Conservation (phyloP, 2,797 vertebrate genomes). For the Hippopotamyrus pictus region DNA sequence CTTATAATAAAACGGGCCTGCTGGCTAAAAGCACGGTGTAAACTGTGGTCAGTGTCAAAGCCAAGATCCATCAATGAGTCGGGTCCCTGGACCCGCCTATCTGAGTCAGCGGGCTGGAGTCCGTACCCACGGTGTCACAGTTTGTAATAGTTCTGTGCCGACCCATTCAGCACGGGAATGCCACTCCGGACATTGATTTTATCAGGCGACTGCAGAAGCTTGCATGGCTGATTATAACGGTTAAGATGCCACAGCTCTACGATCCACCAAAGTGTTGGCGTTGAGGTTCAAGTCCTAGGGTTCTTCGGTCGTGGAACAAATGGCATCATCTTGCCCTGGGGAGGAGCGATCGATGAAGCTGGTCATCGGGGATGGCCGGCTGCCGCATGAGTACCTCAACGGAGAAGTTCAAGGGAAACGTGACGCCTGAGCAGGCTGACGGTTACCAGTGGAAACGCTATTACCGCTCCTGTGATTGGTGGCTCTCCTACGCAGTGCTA, state of each 20-base stretch:
- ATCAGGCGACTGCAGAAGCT: neutral
- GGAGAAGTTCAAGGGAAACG: neutral
- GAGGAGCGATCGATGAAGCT: neutral
- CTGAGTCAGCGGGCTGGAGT: neutral
- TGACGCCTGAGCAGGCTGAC: neutral
- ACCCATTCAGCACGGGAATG: neutral
- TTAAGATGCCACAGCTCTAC: neutral
- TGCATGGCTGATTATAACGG: neutral
- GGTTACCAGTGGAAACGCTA: neutral
- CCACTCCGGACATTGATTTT: neutral
- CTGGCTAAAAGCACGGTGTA: neutral
- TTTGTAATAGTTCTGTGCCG: neutral
- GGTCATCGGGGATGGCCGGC: neutral
- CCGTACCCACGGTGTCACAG: neutral
- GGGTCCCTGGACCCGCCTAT: neutral
- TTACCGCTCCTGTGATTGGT: neutral
- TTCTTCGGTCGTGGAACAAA: neutral
- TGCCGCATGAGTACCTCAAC: neutral
- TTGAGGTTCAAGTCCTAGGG: neutral
- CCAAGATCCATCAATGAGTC: neutral
- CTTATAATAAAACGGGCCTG: neutral
- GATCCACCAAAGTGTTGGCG: neutral
- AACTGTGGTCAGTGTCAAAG: neutral
- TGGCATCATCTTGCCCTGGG: neutral
- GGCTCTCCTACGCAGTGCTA: neutral